Evolutionary conservation across 2,113 vertebrate species (phyloP).

Genomic region (Tamias sibiricus): DNA sequence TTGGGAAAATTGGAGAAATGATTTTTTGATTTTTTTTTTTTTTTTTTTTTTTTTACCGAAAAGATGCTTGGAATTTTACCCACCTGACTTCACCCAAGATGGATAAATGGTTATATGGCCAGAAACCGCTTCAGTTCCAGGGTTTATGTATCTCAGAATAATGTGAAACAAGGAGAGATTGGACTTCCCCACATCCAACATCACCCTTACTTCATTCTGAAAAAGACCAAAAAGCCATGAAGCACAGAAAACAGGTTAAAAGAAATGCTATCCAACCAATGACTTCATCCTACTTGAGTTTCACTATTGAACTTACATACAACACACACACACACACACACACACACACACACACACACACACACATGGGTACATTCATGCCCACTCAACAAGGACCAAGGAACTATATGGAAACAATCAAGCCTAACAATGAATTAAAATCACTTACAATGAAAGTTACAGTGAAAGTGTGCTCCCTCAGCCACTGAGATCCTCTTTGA

Average conservation of each 20-base stretch:
- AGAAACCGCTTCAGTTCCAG: slow-evolving; percentile 84
- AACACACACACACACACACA: background rate
- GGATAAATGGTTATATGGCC: slow-evolving; percentile 89
- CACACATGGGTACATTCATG: background rate
- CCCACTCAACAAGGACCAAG: slow-evolving; percentile 18
- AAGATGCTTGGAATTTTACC: slow-evolving; percentile 73
- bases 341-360: background rate
- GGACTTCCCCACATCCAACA: slow-evolving; percentile 90
- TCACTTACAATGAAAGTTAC: slow-evolving; percentile 93
- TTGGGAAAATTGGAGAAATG: background rate
- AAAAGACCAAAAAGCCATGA: slow-evolving; percentile 80
- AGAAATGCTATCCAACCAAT: slow-evolving; percentile 75
- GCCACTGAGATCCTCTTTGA: slow-evolving; percentile 89
- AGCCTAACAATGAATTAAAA: slow-evolving; percentile 82
- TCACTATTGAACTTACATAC: background rate
- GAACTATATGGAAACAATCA: slow-evolving; percentile 61
- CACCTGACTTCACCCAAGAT: slow-evolving; percentile 88
- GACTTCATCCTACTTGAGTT: slow-evolving; percentile 42
- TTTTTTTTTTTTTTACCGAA: background rate
- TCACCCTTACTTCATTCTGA: slow-evolving; percentile 95
- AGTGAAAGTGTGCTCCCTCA: slow-evolving; percentile 77
- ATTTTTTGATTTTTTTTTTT: background rate
- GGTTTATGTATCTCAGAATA: slow-evolving; percentile 94
- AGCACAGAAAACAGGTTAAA: slow-evolving; percentile 67
- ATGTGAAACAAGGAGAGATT: slow-evolving; percentile 88